Conservation (phyloP, 2,888 invertebrate species). For the Nemurella pictetii region DNA sequence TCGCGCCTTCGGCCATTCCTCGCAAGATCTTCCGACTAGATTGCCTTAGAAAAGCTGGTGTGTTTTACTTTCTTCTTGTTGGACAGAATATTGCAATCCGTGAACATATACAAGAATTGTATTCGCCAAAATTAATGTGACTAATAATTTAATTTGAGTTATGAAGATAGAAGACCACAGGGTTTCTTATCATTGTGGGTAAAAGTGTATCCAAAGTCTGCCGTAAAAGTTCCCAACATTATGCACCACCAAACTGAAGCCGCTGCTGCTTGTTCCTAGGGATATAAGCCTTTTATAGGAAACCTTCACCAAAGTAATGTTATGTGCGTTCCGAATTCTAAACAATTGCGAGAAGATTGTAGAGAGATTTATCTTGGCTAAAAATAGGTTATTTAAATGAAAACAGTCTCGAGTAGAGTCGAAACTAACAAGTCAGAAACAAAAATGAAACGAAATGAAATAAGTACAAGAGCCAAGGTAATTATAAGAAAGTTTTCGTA, state of each 20-base stretch:
- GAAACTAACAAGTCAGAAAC: conserved; percentile 30
- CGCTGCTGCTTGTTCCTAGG: background rate
- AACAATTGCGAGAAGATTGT: conserved; percentile 12
- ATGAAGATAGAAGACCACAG: background rate
- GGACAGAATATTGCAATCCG: background rate
- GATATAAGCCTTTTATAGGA: background rate
- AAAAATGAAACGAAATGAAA: conserved; percentile 22
- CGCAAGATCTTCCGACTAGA: background rate
- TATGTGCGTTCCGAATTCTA: conserved; percentile 1
- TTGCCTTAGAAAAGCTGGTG: background rate
- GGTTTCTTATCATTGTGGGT: background rate
- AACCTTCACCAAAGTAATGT: background rate
- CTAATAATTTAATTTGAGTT: background rate
- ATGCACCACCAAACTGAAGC: background rate
- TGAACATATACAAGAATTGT: background rate
- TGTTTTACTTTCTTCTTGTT: too few species aligned
- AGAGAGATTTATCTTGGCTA: conserved; percentile 19
- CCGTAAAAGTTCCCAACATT: background rate
- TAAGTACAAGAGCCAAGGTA: conserved; percentile 22
- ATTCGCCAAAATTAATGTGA: background rate
- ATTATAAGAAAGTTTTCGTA: conserved; percentile 27
- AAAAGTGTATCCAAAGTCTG: background rate
- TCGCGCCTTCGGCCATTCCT: background rate
- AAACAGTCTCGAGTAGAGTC: conserved; percentile 20
- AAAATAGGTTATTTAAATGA: conserved; percentile 19